These are phyloP conservation scores for Semaprochilodus insignis DNA, from an alignment of 2,797 vertebrate species.

Conservation along the genomic window DNA sequence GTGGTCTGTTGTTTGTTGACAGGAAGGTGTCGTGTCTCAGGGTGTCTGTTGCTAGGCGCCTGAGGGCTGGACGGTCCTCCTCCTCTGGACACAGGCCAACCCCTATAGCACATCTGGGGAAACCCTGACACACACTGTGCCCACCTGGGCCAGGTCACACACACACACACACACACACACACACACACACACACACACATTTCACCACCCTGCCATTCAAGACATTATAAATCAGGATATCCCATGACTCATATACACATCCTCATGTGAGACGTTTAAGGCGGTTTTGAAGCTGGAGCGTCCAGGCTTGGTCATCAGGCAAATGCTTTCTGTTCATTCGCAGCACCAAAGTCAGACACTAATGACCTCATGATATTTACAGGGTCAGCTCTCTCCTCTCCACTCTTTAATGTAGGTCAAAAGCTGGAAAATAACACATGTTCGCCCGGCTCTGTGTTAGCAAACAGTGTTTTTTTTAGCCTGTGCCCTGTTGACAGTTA, in stretches of 20 bases:
- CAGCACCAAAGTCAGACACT: not conserved
- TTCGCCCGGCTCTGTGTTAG: not conserved
- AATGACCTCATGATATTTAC: conserved; percentile 65
- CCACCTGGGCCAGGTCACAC: conserved; percentile 39
- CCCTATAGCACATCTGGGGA: conserved; percentile 73
- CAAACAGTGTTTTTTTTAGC: conserved; percentile 1
- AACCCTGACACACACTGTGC: conserved; percentile 43
- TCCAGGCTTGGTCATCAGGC: conserved; percentile 66
- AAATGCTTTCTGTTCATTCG: conserved; percentile 3
- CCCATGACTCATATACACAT: conserved; percentile 68
- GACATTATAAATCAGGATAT: conserved; percentile 65
- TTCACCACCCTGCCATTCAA: conserved; percentile 30
- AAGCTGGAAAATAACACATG: conserved; percentile 67
- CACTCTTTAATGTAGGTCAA: conserved; percentile 59
- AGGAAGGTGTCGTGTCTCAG: conserved; percentile 75
- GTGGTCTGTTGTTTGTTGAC: conserved; percentile 74
- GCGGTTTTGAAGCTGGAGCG: conserved; percentile 67
- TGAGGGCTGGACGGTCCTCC: conserved; percentile 66
- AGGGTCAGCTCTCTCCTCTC: conserved; percentile 58
- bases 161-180: conserved; percentile 37
- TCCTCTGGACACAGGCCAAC: conserved; percentile 72
- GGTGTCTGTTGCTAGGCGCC: conserved; percentile 75
- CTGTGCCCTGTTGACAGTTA: too few relatives aligned
- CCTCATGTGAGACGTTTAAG: conserved; percentile 68
- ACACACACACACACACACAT: conserved; percentile 29